Evolutionary conservation across 2,888 invertebrate species (phyloP), one percentile per base, ranked within the genome.

Genomic region (Oeneis ivallda): DNA sequence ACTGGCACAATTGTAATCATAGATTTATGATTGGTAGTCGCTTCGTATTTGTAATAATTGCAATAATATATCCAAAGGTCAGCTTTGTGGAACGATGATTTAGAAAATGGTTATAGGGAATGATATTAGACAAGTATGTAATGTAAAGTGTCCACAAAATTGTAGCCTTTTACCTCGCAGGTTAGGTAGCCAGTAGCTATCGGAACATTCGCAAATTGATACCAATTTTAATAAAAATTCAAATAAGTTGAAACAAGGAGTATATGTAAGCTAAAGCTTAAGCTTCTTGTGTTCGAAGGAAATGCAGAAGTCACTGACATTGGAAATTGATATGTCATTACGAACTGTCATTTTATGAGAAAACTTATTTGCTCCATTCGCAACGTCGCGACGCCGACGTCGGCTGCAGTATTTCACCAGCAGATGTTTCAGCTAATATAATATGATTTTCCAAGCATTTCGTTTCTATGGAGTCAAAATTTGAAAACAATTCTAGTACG

Each of bases 261-360:
- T 1, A 4, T 26, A 26, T 26, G 5, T 26, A 4, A 26, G n/a
- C n/a, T n/a, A n/a, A n/a, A n/a, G n/a, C n/a, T n/a, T 26, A 26
- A 26, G 26, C 26, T 26, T 5, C 5, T 26, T 26, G 19, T 11
- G 56, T 41, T 56, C 17, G 39, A 39, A 41, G 56, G 56, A 19
- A 39, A 39, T 56, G 19, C 56, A 56, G 11, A 56, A 10, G 41
- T 41, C 56, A 41, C 2, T 19, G 41, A 11, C 19, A 41, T 56
- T 56, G 19, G 56, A 39, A 41, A 56, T 56, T 19, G 56, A 56
- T 56, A 56, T 17, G 56, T 56, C 56, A 56, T 56, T 41, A 56
- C 41, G 39, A 41, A 8, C 39, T 56, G 56, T 56, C 56, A 56
- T 56, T 39, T 54, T 37, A 11, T 41, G 17, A 39, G 56, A 41